Percentiles rank a stretch among this genome's conserved stretches.
These are phyloP conservation scores for Eriosoma lanigerum DNA, from an alignment of 1,140 invertebrate species.

Conservation along the genomic window DNA sequence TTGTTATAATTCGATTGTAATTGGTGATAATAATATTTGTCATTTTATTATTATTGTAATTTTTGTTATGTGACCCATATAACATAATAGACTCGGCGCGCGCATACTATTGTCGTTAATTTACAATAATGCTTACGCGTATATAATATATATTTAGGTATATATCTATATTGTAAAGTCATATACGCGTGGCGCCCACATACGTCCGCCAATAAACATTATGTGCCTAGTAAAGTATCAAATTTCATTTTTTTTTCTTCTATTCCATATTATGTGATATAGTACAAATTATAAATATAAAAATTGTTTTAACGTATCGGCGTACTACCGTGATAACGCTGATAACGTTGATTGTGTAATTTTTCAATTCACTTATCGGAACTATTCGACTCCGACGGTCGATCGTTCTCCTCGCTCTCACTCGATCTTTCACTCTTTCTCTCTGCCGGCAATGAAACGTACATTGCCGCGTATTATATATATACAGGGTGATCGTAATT, in stretches of 20 bases:
- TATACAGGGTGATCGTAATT: no score
- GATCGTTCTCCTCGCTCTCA: background rate
- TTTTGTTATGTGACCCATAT: background rate
- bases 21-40: constrained; percentile 12
- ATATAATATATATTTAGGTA: no score
- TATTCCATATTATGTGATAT: no score
- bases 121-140: no score
- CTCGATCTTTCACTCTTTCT: constrained; percentile 30
- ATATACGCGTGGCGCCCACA: background rate
- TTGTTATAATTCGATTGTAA: background rate
- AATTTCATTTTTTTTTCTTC: no score
- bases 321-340: no score
- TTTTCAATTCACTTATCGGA: background rate
- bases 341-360: background rate
- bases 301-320: no score
- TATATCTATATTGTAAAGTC: no score
- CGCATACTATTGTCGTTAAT: background rate
- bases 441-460: constrained; percentile 9
- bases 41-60: background rate
- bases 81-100: background rate
- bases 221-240: no score
- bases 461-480: background rate
- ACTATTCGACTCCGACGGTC: no score
- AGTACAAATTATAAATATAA: no score
- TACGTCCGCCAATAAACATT: background rate